These are phyloP conservation scores for Verasper variegatus DNA, from an alignment of 2,113 vertebrate species.

Conservation along the genomic window DNA sequence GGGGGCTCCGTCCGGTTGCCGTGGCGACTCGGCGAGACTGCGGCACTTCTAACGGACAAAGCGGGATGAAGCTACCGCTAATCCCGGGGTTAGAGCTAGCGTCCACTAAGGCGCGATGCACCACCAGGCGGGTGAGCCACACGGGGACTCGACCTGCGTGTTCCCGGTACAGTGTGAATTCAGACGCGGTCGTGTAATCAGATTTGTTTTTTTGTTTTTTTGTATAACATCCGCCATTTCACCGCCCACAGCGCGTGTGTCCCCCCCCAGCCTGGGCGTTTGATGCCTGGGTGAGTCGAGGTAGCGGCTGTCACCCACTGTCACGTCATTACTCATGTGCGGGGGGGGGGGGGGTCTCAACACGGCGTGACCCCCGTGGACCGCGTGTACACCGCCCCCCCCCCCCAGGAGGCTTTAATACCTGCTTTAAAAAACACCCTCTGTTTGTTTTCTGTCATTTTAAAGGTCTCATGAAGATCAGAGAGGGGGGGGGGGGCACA, in stretches of 20 bases:
- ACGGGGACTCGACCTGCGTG: no score
- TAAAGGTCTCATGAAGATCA: no score
- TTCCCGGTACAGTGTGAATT: no score
- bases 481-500: no score
- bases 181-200: no score
- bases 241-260: not conserved
- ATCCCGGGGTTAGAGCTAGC: not conserved
- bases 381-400: not conserved
- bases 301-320: slow-evolving; percentile 6
- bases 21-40: slow-evolving; percentile 59
- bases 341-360: not conserved
- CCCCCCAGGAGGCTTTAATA: no score
- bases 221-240: slow-evolving; percentile 18
- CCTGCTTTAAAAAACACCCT: not conserved
- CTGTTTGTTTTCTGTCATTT: no score
- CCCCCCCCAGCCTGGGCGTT: not conserved
- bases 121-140: no score
- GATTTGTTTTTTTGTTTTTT: no score
- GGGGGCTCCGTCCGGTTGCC: slow-evolving; percentile 38
- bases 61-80: slow-evolving; percentile 28
- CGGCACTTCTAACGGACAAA: slow-evolving; percentile 64
- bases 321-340: slow-evolving; percentile 20
- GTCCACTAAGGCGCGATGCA: no score
- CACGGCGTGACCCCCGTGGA: not conserved
- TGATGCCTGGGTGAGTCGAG: not conserved